These are phyloP conservation scores for Coremacera marginata DNA, from an alignment of 2,888 invertebrate genomes.

Conservation along the genomic window DNA sequence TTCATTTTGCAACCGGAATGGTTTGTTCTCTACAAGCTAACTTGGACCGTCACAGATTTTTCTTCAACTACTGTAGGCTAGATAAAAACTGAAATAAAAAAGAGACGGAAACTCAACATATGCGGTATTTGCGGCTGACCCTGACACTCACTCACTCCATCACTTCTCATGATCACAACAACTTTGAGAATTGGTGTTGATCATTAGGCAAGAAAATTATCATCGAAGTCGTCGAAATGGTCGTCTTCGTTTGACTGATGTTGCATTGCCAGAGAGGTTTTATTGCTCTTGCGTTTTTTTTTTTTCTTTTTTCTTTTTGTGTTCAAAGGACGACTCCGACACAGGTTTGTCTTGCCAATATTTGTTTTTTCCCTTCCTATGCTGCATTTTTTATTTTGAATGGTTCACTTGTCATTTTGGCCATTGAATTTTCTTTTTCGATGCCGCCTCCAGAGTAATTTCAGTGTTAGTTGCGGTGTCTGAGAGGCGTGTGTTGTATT, in stretches of 20 bases:
- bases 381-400: not conserved
- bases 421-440: not conserved
- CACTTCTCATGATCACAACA: not conserved
- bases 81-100: too few species aligned
- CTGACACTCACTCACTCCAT: not conserved
- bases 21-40: too few species aligned
- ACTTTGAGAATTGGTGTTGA: constrained; percentile 6
- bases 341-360: constrained; percentile 5
- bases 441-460: constrained; percentile 37
- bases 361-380: not conserved
- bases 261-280: not conserved
- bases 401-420: constrained; percentile 5
- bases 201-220: constrained; percentile 15
- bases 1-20: too few species aligned
- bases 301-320: too few species aligned
- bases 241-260: not conserved
- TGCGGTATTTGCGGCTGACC: not conserved
- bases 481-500: constrained; percentile 43
- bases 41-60: too few species aligned
- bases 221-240: not conserved
- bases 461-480: constrained; percentile 42
- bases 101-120: too few species aligned
- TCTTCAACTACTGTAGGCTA: too few species aligned
- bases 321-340: constrained; percentile 25
- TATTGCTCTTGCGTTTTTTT: too few species aligned